phyloP scores from a whole-genome alignment of 2,797 vertebrate genomes.

The Hafferia zeledoni region DNA sequence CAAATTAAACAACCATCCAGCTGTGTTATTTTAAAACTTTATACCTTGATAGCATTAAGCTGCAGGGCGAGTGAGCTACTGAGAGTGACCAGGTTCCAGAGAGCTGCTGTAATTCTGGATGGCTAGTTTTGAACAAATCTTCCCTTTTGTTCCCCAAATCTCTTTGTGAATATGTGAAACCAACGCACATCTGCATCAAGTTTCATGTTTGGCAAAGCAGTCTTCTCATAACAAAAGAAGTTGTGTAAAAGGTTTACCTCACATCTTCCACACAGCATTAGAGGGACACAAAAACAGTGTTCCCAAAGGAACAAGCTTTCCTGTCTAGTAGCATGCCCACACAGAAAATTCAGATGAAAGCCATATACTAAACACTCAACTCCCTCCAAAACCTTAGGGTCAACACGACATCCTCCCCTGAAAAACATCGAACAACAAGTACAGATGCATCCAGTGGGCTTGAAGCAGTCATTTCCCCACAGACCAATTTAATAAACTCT shows the following conservation, averaged over 20 bases:
- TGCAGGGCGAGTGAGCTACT: not conserved
- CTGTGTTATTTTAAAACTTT: conserved; percentile 34
- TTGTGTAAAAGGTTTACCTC: not conserved
- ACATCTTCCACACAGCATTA: not conserved
- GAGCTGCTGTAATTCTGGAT: not conserved
- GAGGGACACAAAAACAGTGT: not conserved
- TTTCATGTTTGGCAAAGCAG: not conserved
- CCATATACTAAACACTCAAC: not conserved
- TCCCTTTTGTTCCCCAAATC: not conserved
- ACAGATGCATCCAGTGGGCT: not conserved
- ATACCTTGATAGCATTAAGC: not conserved
- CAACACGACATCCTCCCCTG: not conserved
- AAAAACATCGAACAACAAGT: not conserved
- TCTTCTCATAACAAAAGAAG: not conserved
- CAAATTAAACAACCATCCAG: conserved; percentile 23
- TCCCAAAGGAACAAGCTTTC: not conserved
- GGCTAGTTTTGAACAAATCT: not conserved
- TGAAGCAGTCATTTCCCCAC: not conserved
- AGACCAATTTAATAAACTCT: not conserved
- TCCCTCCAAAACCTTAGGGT: not conserved
- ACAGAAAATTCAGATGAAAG: not conserved
- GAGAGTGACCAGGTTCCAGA: not conserved
- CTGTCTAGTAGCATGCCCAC: not conserved
- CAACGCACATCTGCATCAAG: not conserved
- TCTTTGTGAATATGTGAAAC: not conserved